A percentile compares a stretch with the other conserved stretches of the same genome.
Conservation (phyloP, 2,113 vertebrate species). For the Eurypyga helias region DNA sequence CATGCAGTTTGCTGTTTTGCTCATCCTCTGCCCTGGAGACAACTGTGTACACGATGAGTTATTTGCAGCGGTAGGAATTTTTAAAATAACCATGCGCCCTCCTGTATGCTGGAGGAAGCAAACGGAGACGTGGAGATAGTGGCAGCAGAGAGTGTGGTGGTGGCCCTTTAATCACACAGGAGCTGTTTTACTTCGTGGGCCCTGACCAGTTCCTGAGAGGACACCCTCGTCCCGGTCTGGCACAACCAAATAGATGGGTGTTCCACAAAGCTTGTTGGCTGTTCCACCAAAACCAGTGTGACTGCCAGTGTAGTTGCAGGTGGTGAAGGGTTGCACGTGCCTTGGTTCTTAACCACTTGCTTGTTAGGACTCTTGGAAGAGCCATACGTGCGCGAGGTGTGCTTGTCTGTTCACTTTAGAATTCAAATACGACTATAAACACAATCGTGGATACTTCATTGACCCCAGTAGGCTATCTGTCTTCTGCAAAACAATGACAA, state of each 20-base stretch:
- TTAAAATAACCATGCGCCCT: neutral
- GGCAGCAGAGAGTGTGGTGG: neutral
- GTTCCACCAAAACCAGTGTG: neutral
- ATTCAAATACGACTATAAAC: neutral
- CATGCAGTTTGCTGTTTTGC: neutral
- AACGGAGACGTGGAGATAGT: neutral
- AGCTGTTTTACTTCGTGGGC: neutral
- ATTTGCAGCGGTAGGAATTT: neutral
- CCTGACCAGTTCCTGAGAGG: neutral
- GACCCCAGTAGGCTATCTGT: fast-evolving
- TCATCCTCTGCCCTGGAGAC: neutral
- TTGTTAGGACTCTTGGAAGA: neutral
- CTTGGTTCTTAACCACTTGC: neutral
- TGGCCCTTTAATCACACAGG: neutral
- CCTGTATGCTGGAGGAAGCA: neutral
- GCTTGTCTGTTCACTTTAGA: neutral
- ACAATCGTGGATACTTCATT: fast-evolving
- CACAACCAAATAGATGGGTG: neutral
- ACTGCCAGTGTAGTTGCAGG: neutral
- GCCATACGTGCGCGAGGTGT: fast-evolving
- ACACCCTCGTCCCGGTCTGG: neutral
- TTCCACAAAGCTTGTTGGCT: neutral
- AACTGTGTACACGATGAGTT: neutral
- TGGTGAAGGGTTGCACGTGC: neutral
- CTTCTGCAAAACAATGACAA: neutral